A percentile compares a stretch with the other conserved stretches of the same genome.
Conservation (phyloP, 2,888 invertebrate species). For the Eudemis profundana region DNA sequence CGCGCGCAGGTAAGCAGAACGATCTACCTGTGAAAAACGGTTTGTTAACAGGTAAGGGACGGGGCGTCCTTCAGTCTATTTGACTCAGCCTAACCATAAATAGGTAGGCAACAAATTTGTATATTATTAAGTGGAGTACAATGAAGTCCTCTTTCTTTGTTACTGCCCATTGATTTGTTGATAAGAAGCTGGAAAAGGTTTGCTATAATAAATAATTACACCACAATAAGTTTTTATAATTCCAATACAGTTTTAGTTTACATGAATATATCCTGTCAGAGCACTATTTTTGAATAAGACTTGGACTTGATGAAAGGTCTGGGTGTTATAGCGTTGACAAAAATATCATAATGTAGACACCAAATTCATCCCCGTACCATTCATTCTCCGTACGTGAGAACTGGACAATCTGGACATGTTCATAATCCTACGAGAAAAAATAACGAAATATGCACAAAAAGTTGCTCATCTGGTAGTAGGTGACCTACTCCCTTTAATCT, state of each 20-base stretch:
- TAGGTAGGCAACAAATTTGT: slow-evolving; percentile 19
- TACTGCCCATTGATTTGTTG: slow-evolving; percentile 27
- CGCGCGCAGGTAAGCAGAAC: slow-evolving; percentile 16
- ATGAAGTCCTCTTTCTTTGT: slow-evolving; percentile 25
- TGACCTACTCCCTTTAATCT: slow-evolving; percentile 1
- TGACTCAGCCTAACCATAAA: background rate
- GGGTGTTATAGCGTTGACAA: too few species aligned
- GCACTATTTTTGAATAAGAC: too few species aligned
- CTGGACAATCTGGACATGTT: too few species aligned
- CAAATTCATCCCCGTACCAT: too few species aligned
- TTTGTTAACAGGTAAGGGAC: slow-evolving; percentile 23
- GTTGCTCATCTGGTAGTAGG: slow-evolving; percentile 7
- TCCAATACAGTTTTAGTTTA: too few species aligned
- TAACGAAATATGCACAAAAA: too few species aligned
- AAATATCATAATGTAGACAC: too few species aligned
- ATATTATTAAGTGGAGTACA: slow-evolving; percentile 20
- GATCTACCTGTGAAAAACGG: slow-evolving; percentile 28
- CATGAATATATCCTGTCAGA: too few species aligned
- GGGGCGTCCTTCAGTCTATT: background rate
- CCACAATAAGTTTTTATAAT: background rate
- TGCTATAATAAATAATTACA: background rate
- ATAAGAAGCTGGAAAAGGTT: slow-evolving; percentile 11
- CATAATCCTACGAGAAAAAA: too few species aligned
- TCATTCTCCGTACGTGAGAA: too few species aligned
- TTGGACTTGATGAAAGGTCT: too few species aligned